Conservation (phyloP, 2,797 vertebrate species). For the Sebastes variabilis region DNA sequence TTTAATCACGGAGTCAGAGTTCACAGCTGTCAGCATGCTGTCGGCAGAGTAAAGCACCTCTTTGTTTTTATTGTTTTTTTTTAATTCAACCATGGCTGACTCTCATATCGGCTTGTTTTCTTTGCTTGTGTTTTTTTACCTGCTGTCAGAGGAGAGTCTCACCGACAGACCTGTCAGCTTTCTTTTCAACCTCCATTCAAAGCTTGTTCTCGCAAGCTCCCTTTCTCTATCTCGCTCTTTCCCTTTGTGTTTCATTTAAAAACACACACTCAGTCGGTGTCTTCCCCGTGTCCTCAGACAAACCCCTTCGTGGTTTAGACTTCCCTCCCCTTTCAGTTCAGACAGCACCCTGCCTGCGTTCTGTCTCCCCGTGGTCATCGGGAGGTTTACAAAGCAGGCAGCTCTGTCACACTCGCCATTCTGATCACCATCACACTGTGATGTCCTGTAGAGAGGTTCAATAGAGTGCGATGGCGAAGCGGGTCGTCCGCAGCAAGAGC, state of each 20-base stretch:
- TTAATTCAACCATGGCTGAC: not conserved
- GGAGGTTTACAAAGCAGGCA: conserved; percentile 19
- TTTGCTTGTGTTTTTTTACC: conserved; percentile 16
- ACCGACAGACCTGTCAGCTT: conserved; percentile 12
- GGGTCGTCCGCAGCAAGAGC: conserved; percentile 28
- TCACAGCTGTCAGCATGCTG: conserved; percentile 53
- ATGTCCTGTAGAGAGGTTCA: conserved; percentile 35
- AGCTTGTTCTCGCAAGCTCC: not conserved
- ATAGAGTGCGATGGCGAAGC: conserved; percentile 20
- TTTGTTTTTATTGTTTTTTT: not conserved
- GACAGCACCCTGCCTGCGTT: conserved; percentile 4
- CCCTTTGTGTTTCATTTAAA: not conserved
- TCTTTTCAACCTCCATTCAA: conserved; percentile 7
- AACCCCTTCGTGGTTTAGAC: conserved; percentile 11
- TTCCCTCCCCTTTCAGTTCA: conserved; percentile 22
- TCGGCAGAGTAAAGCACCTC: not conserved
- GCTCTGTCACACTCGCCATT: conserved; percentile 27
- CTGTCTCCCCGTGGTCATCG: conserved; percentile 13
- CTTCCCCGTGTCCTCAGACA: conserved; percentile 14
- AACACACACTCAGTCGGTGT: not conserved
- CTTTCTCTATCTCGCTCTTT: not conserved
- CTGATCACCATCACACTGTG: conserved; percentile 36
- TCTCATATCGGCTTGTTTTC: not conserved
- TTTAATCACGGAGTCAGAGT: conserved; percentile 34
- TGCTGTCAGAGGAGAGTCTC: conserved; percentile 5